Conservation (phyloP, 2,113 vertebrate species). For the Anguilla japonica region DNA sequence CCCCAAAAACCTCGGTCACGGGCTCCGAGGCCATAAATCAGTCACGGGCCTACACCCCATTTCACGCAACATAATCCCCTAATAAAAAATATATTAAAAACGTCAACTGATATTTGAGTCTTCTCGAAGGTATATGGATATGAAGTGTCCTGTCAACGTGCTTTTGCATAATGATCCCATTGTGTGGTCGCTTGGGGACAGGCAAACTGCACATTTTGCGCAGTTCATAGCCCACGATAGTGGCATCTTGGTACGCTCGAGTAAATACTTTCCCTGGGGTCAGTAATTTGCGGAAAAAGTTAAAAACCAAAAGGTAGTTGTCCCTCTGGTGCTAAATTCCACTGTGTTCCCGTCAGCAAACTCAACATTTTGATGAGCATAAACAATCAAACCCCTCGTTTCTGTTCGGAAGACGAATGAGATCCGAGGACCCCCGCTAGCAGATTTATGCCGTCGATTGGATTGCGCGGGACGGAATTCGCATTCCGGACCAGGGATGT, state of each 20-base stretch:
- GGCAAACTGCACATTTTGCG: neutral
- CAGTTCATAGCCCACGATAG: neutral
- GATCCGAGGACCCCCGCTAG: neutral
- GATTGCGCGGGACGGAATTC: neutral
- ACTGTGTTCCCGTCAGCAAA: neutral
- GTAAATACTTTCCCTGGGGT: neutral
- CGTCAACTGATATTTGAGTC: neutral
- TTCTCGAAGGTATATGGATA: neutral
- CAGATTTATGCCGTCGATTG: neutral
- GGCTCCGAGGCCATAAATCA: neutral
- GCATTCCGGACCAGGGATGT: neutral
- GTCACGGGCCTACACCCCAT: neutral
- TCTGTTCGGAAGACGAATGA: neutral
- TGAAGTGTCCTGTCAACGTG: constrained; percentile 6
- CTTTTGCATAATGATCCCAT: neutral
- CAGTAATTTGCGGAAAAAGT: neutral
- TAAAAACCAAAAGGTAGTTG: neutral
- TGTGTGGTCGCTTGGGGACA: neutral
- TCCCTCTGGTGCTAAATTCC: neutral
- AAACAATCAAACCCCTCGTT: constrained; percentile 11
- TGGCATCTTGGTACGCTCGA: neutral
- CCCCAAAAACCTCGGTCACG: neutral
- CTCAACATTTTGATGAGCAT: neutral
- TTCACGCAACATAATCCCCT: neutral
- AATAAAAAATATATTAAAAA: constrained; percentile 1